Evolutionary conservation across 2,888 invertebrate species (phyloP).

Genomic region (Branchinecta sandiegonensis): DNA sequence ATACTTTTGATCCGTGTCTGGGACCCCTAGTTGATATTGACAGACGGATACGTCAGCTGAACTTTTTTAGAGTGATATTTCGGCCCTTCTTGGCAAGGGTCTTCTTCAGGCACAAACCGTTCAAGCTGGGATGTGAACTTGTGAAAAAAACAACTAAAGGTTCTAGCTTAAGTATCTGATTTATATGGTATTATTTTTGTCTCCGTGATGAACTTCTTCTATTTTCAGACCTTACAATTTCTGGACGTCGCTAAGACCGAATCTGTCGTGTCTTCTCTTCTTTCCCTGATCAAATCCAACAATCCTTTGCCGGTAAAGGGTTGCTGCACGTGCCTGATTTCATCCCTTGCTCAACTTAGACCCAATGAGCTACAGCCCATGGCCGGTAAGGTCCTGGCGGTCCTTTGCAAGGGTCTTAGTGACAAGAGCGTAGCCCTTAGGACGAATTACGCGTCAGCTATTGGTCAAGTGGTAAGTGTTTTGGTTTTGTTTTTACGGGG

Average conservation of each 20-base stretch:
- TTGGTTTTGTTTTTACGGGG: too few species aligned
- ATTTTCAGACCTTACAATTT: slow-evolving; percentile 46
- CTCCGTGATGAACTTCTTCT: slow-evolving; percentile 16
- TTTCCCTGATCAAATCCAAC: slow-evolving; percentile 59
- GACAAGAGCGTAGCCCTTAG: slow-evolving; percentile 70
- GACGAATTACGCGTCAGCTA: slow-evolving; percentile 64
- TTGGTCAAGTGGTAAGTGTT: slow-evolving; percentile 53
- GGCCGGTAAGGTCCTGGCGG: slow-evolving; percentile 42
- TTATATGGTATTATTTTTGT: too few species aligned
- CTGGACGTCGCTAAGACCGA: slow-evolving; percentile 69
- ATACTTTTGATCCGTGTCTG: too few species aligned
- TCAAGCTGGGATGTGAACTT: too few species aligned
- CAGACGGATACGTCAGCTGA: too few species aligned
- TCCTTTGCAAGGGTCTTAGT: slow-evolving; percentile 56
- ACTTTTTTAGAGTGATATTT: too few species aligned
- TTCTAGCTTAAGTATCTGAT: too few species aligned
- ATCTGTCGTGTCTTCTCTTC: slow-evolving; percentile 42
- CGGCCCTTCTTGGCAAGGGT: too few species aligned
- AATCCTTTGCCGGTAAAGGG: slow-evolving; percentile 71
- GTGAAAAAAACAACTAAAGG: too few species aligned
- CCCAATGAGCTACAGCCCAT: slow-evolving; percentile 27
- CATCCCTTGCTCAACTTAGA: slow-evolving; percentile 41
- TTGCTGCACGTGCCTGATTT: slow-evolving; percentile 61
- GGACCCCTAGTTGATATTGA: too few species aligned
- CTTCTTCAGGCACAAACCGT: too few species aligned